Evolutionary conservation across 2,113 vertebrate genomes (phyloP), one percentile per base, ranked within the genome.

Genomic region (Circaetus cinerascens): DNA sequence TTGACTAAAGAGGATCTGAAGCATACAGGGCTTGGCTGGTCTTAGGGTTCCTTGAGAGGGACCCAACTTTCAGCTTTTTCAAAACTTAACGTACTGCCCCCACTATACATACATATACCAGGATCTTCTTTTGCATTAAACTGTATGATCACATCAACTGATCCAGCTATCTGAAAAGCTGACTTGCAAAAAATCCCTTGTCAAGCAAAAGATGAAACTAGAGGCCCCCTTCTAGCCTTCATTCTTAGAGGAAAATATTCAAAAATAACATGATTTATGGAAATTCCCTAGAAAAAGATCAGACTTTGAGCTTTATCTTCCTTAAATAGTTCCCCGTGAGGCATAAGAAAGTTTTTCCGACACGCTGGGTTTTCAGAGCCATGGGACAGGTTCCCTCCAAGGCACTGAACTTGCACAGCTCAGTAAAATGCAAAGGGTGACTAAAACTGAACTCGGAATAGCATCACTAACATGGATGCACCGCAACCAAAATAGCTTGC

Each of bases 401-500:
- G 60, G 88, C 59, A 17, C 51, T 15, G 69, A 67, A 34, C 13
- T 38, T 23, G 57, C 18, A 41, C 38, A 71, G 76, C 64, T 87
- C 63, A 22, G 60, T 32, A 11, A 36, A 57, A 71, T 10, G 48
- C 64, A 9, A 18, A 50, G 26, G 19, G 23, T 23, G 56, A 32
- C 30, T 40, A 17, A 15, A 75, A 1, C n/a, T 40, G 51, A 73
- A 12, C 63, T 67, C 15, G 1, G 1, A 11, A 13, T 1, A 15
- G 34, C 78, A 34, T 15, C 71, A 6, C 46, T 10, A 11, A 34
- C 29, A 13, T 0, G 2, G 76, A 2, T 7, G 11, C 40, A 4
- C 34, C 0, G 3, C 34, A 15, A 19, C 55, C 40, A 13, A 30
- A 30, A 10, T 8, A 26, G 30, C 2, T 1, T 1, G 43, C 26